Conservation (phyloP, 2,113 vertebrate genomes). For the Guaruba guarouba region DNA sequence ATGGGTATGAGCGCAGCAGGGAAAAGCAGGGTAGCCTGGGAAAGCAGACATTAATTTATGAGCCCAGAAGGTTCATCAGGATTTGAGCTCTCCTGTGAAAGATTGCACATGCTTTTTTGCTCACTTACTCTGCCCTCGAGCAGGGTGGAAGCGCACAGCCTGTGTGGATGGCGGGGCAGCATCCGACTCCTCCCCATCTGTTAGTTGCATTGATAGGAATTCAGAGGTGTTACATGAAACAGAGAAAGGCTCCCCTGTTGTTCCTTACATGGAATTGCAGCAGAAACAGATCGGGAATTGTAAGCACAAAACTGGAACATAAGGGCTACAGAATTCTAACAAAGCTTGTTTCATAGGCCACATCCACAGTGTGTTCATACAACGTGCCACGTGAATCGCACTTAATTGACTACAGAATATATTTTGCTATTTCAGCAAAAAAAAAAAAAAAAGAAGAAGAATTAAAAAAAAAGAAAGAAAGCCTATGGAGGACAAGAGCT, state of each 20-base stretch:
- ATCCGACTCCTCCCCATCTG: not conserved
- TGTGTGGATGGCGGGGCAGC: not conserved
- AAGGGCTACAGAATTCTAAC: conserved; percentile 55
- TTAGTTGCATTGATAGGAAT: not conserved
- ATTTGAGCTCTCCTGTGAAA: not conserved
- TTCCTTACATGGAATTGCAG: conserved; percentile 34
- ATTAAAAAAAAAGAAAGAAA: not conserved
- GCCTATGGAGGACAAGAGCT: conserved; percentile 7
- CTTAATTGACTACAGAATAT: conserved; percentile 63
- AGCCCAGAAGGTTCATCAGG: not conserved
- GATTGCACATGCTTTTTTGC: not conserved
- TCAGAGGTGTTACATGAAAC: conserved; percentile 3
- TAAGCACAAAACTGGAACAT: conserved; percentile 27
- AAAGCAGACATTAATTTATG: not conserved
- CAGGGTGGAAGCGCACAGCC: not conserved
- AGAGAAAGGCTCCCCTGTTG: conserved; percentile 59
- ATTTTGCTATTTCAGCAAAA: conserved; percentile 5
- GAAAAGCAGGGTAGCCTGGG: not conserved
- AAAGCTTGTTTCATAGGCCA: conserved; percentile 63
- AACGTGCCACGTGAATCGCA: conserved; percentile 52
- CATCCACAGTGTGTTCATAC: not conserved
- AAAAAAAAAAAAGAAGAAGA: not conserved
- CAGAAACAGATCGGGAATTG: conserved; percentile 8
- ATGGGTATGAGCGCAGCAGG: not conserved
- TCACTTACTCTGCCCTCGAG: not conserved